phyloP scores from a whole-genome alignment of 2,113 vertebrate genomes.

The Solea solea region DNA sequence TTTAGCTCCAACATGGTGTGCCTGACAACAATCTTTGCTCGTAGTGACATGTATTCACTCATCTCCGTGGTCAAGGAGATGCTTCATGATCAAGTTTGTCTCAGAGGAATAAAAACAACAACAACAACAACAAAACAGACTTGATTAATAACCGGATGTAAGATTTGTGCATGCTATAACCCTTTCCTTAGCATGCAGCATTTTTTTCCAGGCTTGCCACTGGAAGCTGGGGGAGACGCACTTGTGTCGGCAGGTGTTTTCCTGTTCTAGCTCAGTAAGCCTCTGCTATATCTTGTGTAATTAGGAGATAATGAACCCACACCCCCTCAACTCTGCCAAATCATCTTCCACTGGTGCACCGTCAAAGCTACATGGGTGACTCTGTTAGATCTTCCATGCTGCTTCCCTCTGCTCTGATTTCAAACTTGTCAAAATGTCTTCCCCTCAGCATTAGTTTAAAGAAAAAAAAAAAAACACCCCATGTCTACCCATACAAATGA shows the following conservation, averaged over 20 bases:
- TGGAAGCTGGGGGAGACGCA: slow-evolving; percentile 42
- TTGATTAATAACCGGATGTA: no score
- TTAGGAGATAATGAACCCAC: slow-evolving; percentile 74
- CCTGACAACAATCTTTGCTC: slow-evolving; percentile 45
- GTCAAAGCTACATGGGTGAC: slow-evolving; percentile 56
- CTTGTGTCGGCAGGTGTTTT: slow-evolving; percentile 70
- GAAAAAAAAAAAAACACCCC: slow-evolving; percentile 7
- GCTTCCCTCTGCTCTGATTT: slow-evolving; percentile 36
- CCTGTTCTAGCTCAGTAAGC: slow-evolving; percentile 58
- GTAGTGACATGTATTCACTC: slow-evolving; percentile 11
- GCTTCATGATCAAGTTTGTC: slow-evolving; percentile 7
- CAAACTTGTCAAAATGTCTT: slow-evolving; percentile 54
- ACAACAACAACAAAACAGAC: no score
- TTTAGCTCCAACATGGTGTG: slow-evolving; percentile 20
- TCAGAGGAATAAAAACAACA: slow-evolving; percentile 6
- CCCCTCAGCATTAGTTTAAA: slow-evolving; percentile 17
- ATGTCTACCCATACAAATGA: slow-evolving; percentile 12
- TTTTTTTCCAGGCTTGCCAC: slow-evolving; percentile 44
- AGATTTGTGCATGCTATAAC: slow-evolving; percentile 33
- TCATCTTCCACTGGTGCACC: slow-evolving; percentile 61
- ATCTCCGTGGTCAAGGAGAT: slow-evolving; percentile 42
- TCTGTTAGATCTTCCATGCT: slow-evolving; percentile 46
- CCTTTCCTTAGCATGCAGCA: slow-evolving; percentile 54
- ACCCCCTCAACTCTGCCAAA: slow-evolving; percentile 38
- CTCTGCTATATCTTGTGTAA: slow-evolving; percentile 62